Conservation (phyloP, 2,113 vertebrate species). For the Pionites leucogaster region DNA sequence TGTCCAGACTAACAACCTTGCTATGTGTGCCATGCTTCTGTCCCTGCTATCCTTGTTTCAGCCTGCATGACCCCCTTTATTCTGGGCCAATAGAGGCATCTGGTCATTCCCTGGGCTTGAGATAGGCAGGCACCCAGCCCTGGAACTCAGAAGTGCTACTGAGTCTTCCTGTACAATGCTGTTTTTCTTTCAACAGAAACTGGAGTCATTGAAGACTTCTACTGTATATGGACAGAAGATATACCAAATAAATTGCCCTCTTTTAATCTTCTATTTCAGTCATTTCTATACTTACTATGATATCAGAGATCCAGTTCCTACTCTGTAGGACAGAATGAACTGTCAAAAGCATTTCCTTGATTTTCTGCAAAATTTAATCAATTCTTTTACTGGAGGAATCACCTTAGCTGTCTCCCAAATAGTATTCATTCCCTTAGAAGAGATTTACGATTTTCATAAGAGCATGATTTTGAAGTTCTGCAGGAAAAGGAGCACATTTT, state of each 20-base stretch:
- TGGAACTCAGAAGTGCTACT: not conserved
- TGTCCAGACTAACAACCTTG: not conserved
- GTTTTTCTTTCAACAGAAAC: not conserved
- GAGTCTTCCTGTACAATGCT: not conserved
- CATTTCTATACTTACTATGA: not conserved
- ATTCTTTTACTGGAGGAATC: not conserved
- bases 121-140: not conserved
- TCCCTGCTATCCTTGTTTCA: not conserved
- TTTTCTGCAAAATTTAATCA: not conserved
- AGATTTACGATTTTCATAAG: conserved; percentile 14
- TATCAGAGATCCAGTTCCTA: not conserved
- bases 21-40: not conserved
- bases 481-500: not conserved
- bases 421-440: not conserved
- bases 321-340: not conserved
- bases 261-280: not conserved
- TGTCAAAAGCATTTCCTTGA: not conserved
- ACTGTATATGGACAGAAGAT: not conserved
- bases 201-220: not conserved
- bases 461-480: not conserved
- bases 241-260: not conserved
- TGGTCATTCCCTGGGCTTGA: not conserved
- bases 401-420: not conserved
- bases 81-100: not conserved
- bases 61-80: not conserved